Evolutionary conservation across 2,888 invertebrate species (phyloP), one percentile per base, ranked within the genome.

Genomic region (Anarsia innoxiella): DNA sequence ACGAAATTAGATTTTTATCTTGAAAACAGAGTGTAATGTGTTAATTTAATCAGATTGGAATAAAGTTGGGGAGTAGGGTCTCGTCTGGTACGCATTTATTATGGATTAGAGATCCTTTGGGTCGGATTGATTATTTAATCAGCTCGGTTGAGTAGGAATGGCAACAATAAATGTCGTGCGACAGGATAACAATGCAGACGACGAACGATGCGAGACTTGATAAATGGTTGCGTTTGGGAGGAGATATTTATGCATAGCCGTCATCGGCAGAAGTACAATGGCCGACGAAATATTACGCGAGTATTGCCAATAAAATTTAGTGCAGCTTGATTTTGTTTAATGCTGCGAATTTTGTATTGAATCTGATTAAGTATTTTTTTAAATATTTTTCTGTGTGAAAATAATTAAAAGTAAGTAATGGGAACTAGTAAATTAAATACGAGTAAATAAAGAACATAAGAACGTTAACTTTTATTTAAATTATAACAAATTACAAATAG

Each of bases 181-280:
- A 70, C 66, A 63, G 59, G 70, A 74, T 72, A 77, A 77, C 76
- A 77, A 75, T 70, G 66, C 66, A 65, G 76, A 69, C 66, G 77
- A 71, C 70, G 66, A 66, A 64, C 73, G 72, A 70, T 72, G 51
- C 55, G 47, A 52, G 61, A 51, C 54, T 61, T 79, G 77, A 79
- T 75, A 70, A 76, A 79, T 75, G 69, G 66, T 53, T 50, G 47
- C 49, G 53, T 59, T 52, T 57, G 52, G 62, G 53, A 57, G 50
- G 44, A 53, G 52, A 56, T 66, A 75, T 73, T 73, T 75, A 73
- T 75, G 67, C 66, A 69, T 58, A 62, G 60, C 66, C 66, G 71
- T 70, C 72, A 71, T 63, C 65, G 58, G 56, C 68, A 65, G 63
- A 59, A 59, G 13, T 58, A 64, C 56, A 53, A 53, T 51, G 51